Conservation (phyloP, 2,797 vertebrate genomes). For the Anguilla marmorata region DNA sequence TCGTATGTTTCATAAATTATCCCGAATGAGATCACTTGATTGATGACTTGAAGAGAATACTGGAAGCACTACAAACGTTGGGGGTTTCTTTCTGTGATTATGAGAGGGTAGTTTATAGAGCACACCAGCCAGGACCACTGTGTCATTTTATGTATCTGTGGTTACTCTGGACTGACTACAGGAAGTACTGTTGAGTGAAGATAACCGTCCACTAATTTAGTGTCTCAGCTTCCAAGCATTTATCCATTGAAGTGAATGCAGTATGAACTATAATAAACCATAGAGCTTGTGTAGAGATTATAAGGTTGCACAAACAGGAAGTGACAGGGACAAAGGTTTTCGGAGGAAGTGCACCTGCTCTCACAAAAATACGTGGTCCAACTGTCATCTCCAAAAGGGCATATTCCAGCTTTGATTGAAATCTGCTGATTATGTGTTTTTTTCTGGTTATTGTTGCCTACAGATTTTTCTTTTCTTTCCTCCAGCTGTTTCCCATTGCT, state of each 20-base stretch:
- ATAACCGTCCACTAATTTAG: not conserved
- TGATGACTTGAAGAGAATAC: not conserved
- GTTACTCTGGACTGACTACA: not conserved
- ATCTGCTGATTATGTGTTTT: not conserved
- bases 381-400: not conserved
- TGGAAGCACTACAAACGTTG: not conserved
- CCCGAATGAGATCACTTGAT: not conserved
- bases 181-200: not conserved
- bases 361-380: not conserved
- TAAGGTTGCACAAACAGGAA: not conserved
- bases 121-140: not conserved
- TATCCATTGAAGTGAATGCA: not conserved
- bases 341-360: not conserved
- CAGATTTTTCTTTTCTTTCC: not conserved
- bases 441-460: not conserved
- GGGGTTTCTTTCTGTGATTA: not conserved
- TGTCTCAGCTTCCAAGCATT: not conserved
- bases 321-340: not conserved
- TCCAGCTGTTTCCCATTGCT: not conserved
- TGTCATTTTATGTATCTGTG: not conserved
- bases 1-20: not conserved
- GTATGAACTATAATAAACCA: not conserved
- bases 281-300: not conserved
- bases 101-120: not conserved
- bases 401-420: not conserved